Evolutionary conservation across 2,888 invertebrate species (phyloP).

Genomic region (Gortyna flavago): DNA sequence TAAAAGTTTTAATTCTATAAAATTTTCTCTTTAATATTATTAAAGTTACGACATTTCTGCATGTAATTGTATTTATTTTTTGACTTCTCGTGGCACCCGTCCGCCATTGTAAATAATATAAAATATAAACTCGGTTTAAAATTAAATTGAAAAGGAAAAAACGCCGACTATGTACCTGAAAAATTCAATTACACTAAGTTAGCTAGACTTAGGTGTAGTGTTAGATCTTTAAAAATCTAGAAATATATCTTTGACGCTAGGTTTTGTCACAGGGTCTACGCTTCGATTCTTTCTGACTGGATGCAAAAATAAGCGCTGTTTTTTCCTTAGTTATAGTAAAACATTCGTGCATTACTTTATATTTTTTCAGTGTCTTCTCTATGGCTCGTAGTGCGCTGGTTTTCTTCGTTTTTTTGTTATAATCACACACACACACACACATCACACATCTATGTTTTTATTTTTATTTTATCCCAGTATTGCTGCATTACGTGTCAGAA

Average conservation of each 20-base stretch:
- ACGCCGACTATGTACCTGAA: conserved; percentile 89
- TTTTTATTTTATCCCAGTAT: conserved; percentile 49
- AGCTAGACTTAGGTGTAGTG: conserved; percentile 85
- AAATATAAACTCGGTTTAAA: conserved; percentile 69
- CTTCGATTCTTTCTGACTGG: conserved; percentile 76
- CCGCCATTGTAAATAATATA: conserved; percentile 81
- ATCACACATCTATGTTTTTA: conserved; percentile 29
- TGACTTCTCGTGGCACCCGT: conserved; percentile 71
- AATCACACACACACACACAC: too few relatives aligned
- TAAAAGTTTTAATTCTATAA: conserved; percentile 9
- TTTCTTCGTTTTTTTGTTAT: conserved; percentile 22
- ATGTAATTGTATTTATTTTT: conserved; percentile 49
- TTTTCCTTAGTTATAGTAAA: conserved; percentile 50
- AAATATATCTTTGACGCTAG: conserved; percentile 85
- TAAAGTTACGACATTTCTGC: conserved; percentile 20
- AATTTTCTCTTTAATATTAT: conserved; percentile 22
- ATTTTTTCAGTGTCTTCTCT: conserved; percentile 29
- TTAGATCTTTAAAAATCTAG: conserved; percentile 85
- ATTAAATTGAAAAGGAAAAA: conserved; percentile 70
- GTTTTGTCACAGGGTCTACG: conserved; percentile 87
- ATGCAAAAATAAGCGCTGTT: conserved; percentile 42
- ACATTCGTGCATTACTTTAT: conserved; percentile 17
- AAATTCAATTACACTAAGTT: conserved; percentile 88
- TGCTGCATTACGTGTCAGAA: conserved; percentile 67
- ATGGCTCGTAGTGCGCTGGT: conserved; percentile 56